Evolutionary conservation across 2,797 vertebrate genomes (phyloP).

Genomic region (Acipenser ruthenus): DNA sequence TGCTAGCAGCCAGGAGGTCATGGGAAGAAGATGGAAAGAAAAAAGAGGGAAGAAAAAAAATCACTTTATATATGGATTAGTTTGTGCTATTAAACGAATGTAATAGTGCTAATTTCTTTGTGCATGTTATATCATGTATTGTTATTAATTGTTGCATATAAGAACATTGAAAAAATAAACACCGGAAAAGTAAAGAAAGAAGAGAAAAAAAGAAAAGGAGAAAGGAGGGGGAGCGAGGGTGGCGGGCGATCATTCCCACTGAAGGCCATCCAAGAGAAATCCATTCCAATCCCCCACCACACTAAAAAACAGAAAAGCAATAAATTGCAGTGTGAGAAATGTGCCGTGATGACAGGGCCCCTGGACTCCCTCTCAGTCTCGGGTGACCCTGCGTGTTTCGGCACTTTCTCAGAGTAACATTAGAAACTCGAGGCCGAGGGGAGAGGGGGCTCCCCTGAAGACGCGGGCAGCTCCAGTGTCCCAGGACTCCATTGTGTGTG

Average conservation of each 20-base stretch:
- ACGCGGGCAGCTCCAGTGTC: slow-evolving; percentile 26
- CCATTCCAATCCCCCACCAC: slow-evolving; percentile 48
- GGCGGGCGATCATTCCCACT: slow-evolving; percentile 17
- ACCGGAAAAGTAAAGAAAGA: too few relatives aligned
- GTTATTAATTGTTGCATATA: too few relatives aligned
- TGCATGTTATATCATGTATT: too few relatives aligned
- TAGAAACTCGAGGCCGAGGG: slow-evolving; percentile 19
- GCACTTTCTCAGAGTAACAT: slow-evolving; percentile 27
- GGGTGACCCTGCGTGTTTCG: neutral
- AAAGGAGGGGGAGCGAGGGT: too few relatives aligned
- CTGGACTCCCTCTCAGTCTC: slow-evolving; percentile 4
- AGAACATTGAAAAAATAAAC: too few relatives aligned
- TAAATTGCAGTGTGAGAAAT: slow-evolving; percentile 53
- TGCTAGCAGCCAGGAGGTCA: too few relatives aligned
- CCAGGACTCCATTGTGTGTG: slow-evolving; percentile 25
- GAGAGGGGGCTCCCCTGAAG: slow-evolving; percentile 3
- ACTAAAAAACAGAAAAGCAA: slow-evolving; percentile 54
- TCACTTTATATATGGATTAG: too few relatives aligned
- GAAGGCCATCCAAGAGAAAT: slow-evolving; percentile 56
- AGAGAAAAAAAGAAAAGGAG: too few relatives aligned
- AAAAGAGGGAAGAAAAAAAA: too few relatives aligned
- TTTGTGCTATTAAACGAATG: too few relatives aligned
- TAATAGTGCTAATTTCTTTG: too few relatives aligned
- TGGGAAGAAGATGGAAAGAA: too few relatives aligned
- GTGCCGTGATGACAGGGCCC: neutral